phyloP scores from a whole-genome alignment of 1,140 invertebrate species.

The Cydia pomonella region DNA sequence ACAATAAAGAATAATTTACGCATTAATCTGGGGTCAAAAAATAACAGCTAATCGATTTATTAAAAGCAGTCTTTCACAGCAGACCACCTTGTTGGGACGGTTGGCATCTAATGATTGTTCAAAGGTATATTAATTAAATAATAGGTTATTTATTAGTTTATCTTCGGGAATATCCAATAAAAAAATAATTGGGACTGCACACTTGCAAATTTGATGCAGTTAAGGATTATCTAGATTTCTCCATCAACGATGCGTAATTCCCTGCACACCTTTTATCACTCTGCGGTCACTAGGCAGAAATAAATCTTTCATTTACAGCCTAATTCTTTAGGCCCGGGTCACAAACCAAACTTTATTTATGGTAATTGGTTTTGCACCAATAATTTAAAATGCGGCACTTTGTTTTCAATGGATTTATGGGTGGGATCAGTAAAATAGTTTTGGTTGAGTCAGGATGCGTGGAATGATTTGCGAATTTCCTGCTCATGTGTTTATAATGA shows the following conservation, averaged over 20 bases:
- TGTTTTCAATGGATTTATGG: conserved; percentile 26
- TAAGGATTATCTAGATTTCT: background rate
- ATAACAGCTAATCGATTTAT: too few species aligned
- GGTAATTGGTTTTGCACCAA: conserved; percentile 24
- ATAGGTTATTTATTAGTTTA: too few species aligned
- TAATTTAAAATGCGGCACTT: conserved; percentile 29
- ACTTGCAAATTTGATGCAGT: background rate
- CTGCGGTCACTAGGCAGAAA: conserved; percentile 37
- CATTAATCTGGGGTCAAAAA: too few species aligned
- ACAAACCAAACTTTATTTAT: conserved; percentile 32
- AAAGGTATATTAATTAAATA: too few species aligned
- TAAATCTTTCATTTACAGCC: conserved; percentile 46
- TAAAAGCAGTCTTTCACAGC: too few species aligned
- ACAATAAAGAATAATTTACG: too few species aligned
- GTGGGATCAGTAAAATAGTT: conserved; percentile 7
- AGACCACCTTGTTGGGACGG: too few species aligned
- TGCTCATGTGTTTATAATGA: background rate
- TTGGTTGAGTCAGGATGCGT: conserved; percentile 6
- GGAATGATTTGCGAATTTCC: conserved; percentile 13
- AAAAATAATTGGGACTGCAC: too few species aligned
- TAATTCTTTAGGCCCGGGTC: conserved; percentile 29
- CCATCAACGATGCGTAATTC: conserved; percentile 39
- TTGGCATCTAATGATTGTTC: too few species aligned
- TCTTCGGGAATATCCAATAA: too few species aligned
- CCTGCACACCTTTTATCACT: conserved; percentile 40